phyloP scores from a whole-genome alignment of 2,113 vertebrate genomes.

The Uria aalge region DNA sequence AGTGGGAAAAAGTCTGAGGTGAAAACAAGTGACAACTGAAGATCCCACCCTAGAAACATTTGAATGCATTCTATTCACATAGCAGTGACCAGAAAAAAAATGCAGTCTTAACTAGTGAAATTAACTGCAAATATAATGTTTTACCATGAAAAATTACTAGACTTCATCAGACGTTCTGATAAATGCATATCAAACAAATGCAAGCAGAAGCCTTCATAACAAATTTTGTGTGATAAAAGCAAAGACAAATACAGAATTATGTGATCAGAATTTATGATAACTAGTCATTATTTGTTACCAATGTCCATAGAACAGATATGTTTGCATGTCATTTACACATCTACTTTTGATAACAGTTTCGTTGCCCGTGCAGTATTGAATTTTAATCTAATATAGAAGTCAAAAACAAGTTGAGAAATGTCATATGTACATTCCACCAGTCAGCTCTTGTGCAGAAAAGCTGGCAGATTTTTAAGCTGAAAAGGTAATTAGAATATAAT shows the following conservation, averaged over 20 bases:
- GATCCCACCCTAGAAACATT: background rate
- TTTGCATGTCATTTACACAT: background rate
- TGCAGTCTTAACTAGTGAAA: background rate
- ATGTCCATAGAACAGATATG: background rate
- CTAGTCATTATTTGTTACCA: background rate
- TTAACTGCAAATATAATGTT: background rate
- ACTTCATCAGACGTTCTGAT: background rate
- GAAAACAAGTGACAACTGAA: background rate
- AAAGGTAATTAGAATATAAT: background rate
- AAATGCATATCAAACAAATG: background rate
- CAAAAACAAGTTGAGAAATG: background rate
- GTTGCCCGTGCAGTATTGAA: background rate
- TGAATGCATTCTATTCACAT: background rate
- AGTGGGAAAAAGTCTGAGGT: background rate
- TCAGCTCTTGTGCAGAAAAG: background rate
- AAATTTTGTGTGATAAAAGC: background rate
- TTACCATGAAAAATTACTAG: background rate
- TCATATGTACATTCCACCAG: background rate
- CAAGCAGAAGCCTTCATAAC: background rate
- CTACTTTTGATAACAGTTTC: background rate
- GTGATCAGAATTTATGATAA: background rate
- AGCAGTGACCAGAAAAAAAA: background rate
- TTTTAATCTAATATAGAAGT: background rate
- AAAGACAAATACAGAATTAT: background rate
- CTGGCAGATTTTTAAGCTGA: background rate